Conservation (phyloP, 1,140 invertebrate genomes). For the Pantala flavescens region DNA sequence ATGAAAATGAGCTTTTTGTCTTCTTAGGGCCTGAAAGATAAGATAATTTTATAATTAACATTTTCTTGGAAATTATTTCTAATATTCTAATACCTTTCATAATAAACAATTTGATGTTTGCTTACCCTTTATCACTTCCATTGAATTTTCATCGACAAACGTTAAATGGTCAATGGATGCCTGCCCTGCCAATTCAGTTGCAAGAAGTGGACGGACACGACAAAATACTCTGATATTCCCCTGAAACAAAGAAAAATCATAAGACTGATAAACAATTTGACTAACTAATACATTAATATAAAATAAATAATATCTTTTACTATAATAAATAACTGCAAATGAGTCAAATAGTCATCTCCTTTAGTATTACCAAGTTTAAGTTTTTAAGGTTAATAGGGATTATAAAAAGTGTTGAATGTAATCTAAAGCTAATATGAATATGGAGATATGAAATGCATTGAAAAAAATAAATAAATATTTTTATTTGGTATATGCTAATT, state of each 20-base stretch:
- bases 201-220: slow-evolving; percentile 52
- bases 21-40: neutral
- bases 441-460: too few species aligned
- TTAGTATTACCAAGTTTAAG: too few species aligned
- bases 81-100: slow-evolving; percentile 21
- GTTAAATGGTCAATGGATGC: neutral
- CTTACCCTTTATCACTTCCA: neutral
- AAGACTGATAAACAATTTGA: too few species aligned
- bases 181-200: neutral
- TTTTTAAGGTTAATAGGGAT: too few species aligned
- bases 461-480: too few species aligned
- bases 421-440: too few species aligned
- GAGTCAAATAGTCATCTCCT: too few species aligned
- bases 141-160: neutral
- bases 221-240: slow-evolving; percentile 86
- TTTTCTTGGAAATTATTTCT: neutral
- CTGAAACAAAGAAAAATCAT: slow-evolving; percentile 27
- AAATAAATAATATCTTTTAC: too few species aligned
- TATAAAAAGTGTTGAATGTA: too few species aligned
- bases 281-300: too few species aligned
- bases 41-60: neutral
- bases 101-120: slow-evolving; percentile 14
- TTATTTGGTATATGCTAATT: too few species aligned
- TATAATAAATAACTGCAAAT: too few species aligned
- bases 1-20: slow-evolving; percentile 53